Evolutionary conservation across 2,888 invertebrate genomes (phyloP), one percentile per base, ranked within the genome.

Genomic region (Sinodicranocentrus sp.): DNA sequence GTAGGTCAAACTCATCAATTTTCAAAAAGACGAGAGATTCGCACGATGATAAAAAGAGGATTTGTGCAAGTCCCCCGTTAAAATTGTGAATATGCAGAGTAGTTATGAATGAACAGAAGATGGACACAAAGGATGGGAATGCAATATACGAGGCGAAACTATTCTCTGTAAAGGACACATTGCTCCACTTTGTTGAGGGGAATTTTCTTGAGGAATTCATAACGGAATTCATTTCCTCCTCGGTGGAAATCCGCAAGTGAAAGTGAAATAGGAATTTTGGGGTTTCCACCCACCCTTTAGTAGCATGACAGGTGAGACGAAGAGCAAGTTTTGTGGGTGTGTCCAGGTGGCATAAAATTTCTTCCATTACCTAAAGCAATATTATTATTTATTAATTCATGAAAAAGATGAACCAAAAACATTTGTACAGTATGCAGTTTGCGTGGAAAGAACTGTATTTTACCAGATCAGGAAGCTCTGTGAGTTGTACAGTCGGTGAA

Each of bases 1-100:
- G 33, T 17, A 77, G 57, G 44, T 77, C 77, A 57, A 77, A 68
- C 54, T 77, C 77, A 44, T 77, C 77, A 43, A 77, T 77, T 59
- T 44, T 23, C n/a, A 77, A 28, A 25, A 19, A 2, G 26, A 39
- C 13, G 1, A 77, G 59, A 17, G 39, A 25, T 19, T 67, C 77
- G 8, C 57, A 77, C 28, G 77, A 67, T 1, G 77, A 77, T 2
- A 77, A 43, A 25, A 77, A 77, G 1, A 77, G 44, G 19, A 77
- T 77, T 77, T 77, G 54, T 0, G 77, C 67, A 3, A 77, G 59
- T n/a, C 77, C 68, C 1, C 77, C 77, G 54, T 77, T 68, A 59
- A 77, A 77, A 26, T 68, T 15, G 44, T 57, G 68, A 8, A 77
- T 1, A 8, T 59, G 77, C 13, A 77, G 77, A 15, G 23, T 23